Evolutionary conservation across 2,888 invertebrate genomes (phyloP).

Genomic region (Lobophora halterata): DNA sequence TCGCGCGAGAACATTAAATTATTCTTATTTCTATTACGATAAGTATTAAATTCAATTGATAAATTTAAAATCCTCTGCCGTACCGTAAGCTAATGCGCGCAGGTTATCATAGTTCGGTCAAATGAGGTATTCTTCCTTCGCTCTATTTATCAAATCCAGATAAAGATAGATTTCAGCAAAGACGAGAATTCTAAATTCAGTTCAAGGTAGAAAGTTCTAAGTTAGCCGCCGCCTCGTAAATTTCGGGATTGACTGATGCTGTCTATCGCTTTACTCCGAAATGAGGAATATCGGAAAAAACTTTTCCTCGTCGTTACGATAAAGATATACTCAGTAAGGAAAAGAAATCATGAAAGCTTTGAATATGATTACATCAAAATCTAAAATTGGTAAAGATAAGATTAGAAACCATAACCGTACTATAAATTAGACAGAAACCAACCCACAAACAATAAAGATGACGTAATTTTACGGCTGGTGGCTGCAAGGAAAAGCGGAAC

Average conservation of each 20-base stretch:
- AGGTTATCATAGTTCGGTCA: no score
- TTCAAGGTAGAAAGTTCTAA: conserved; percentile 31
- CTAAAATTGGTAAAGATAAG: conserved; percentile 10
- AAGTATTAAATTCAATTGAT: no score
- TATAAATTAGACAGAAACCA: conserved; percentile 19
- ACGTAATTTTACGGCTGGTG: conserved; percentile 29
- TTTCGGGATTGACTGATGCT: conserved; percentile 30
- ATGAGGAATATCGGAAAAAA: conserved; percentile 12
- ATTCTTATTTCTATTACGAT: no score
- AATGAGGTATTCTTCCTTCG: conserved; percentile 28
- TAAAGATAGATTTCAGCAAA: conserved; percentile 21
- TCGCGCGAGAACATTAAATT: no score
- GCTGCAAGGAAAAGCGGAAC: conserved; percentile 32
- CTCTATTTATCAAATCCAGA: no score
- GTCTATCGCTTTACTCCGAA: conserved; percentile 17
- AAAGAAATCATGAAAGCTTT: conserved; percentile 20
- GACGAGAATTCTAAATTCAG: conserved; percentile 38
- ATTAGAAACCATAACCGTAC: conserved; percentile 21
- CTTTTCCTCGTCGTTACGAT: conserved; percentile 4
- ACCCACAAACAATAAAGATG: conserved; percentile 26
- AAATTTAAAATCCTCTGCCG: no score
- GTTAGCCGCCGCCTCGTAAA: no score
- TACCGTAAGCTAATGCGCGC: no score
- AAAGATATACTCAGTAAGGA: conserved; percentile 20
- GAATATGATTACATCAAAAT: conserved; percentile 10